phyloP scores from a whole-genome alignment of 2,113 vertebrate species.

The Blennius ocellaris region DNA sequence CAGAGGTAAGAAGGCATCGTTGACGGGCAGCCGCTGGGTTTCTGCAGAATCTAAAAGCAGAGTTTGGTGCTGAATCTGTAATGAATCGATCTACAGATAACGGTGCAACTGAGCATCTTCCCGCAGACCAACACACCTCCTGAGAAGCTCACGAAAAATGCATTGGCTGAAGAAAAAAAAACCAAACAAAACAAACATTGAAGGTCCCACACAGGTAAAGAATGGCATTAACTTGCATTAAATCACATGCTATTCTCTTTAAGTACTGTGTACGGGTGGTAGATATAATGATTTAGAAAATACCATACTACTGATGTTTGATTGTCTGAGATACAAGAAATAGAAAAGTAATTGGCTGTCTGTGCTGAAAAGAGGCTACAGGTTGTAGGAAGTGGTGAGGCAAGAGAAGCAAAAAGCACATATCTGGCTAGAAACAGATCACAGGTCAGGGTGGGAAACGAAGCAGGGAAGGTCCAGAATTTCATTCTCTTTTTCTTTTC shows the following conservation, averaged over 20 bases:
- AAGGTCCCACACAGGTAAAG: conserved; percentile 58
- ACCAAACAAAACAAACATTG: conserved; percentile 25
- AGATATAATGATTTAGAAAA: conserved; percentile 65
- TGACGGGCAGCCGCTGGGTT: conserved; percentile 47
- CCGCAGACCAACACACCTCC: conserved; percentile 30
- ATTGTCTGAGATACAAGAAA: conserved; percentile 78
- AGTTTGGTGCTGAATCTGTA: conserved; percentile 50
- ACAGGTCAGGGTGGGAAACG: conserved; percentile 42
- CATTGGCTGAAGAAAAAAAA: conserved; percentile 40
- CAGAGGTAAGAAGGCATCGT: conserved; percentile 69
- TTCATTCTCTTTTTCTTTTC: background rate
- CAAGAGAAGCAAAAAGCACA: conserved; percentile 61
- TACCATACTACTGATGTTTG: conserved; percentile 71
- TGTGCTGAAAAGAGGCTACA: conserved; percentile 68
- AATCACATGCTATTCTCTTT: conserved; percentile 61
- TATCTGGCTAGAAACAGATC: conserved; percentile 50
- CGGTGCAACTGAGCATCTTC: conserved; percentile 20
- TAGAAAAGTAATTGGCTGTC: conserved; percentile 61
- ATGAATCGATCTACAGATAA: conserved; percentile 39
- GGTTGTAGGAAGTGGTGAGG: conserved; percentile 58
- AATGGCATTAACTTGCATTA: conserved; percentile 60
- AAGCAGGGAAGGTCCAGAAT: conserved; percentile 33
- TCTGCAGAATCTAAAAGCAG: conserved; percentile 26
- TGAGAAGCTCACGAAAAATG: conserved; percentile 39
- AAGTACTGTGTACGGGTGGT: conserved; percentile 42